Base-by-base conservation (phyloP, 2,888 invertebrate species). In the Adelphocoris suturalis region DNA sequence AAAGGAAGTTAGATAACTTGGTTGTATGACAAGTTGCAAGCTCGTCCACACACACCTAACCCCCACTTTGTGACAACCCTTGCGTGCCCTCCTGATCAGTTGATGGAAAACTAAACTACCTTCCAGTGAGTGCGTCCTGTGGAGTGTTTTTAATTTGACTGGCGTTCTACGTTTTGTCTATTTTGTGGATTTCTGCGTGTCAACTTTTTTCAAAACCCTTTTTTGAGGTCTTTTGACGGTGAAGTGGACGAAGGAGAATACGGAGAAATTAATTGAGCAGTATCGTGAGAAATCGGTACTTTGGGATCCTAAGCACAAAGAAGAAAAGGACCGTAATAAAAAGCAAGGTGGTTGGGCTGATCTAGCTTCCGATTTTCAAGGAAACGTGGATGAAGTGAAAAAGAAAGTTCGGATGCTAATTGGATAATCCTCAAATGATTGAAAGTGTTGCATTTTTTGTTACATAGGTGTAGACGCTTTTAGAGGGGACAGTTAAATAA, bases 301-400 rank as follows among this genome's bases (percentile, higher is more conserved):
- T 80, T 90, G 87, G 89, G 90, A 90, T 68, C 82, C 88, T 61
- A 76, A 37, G 75, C n/a, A 55, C 85, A 76, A 37, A 52, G 86
- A 86, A 13, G 89, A 85, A 80, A 90, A 90, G 89, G 82, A 86
- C 61, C 76, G 90, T 23, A 89, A 89, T 68, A 90, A 80, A 86
- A 90, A 90, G 85, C 89, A 90, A 19, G 86, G 89, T 46, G 89
- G 81, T 12, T 90, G 89, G 89, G 75, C 48, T 37, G 86, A 75
- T 23, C 89, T 90, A 27, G 85, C 89, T n/a, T 48, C 82, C 37
- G 88, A 82, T 28, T 57, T 90, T 86, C 57, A 87, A 46, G 55
- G 61, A 52, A 75, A 86, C 47, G 46, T 86, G 89, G 57, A 84
- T 1, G 78, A 90, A 87, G 61, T 80, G 46, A 86, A 90, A 57